Conservation (phyloP, 2,113 vertebrate species). For the pig (Sus scrofa) region DNA sequence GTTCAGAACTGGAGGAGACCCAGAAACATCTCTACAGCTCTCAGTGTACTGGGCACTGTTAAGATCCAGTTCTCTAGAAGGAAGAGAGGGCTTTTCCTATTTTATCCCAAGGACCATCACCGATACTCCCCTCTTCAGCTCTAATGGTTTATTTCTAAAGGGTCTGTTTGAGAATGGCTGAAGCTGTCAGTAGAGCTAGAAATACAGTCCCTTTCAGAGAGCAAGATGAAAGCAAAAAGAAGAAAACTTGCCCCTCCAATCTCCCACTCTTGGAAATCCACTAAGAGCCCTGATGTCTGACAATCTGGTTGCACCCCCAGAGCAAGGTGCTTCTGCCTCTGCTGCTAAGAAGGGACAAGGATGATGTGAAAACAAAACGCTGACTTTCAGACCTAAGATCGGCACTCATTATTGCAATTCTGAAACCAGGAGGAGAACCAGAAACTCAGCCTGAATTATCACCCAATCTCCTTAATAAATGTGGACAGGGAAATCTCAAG, state of each 20-base stretch:
- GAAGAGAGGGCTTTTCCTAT: not conserved
- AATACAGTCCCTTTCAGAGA: not conserved
- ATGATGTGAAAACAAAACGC: slow-evolving; percentile 64
- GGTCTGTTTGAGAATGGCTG: not conserved
- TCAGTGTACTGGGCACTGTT: not conserved
- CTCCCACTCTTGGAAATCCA: not conserved
- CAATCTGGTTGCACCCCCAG: not conserved
- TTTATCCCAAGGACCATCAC: not conserved
- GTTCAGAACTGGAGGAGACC: not conserved
- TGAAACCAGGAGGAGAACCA: slow-evolving; percentile 83
- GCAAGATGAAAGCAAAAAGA: not conserved
- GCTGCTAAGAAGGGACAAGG: slow-evolving; percentile 65
- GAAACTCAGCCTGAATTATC: slow-evolving; percentile 87
- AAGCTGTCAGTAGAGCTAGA: not conserved
- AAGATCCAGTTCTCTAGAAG: not conserved
- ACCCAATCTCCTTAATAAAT: slow-evolving; percentile 87
- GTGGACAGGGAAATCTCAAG: slow-evolving; percentile 86
- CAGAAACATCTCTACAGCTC: not conserved
- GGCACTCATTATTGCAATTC: slow-evolving; percentile 84
- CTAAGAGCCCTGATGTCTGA: not conserved
- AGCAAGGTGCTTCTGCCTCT: not conserved
- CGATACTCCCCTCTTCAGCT: not conserved
- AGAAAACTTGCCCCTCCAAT: not conserved
- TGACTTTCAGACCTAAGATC: slow-evolving; percentile 68
- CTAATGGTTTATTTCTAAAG: not conserved